These are phyloP conservation scores for Argya squamiceps DNA, from an alignment of 2,797 vertebrate genomes.

Conservation along the genomic window DNA sequence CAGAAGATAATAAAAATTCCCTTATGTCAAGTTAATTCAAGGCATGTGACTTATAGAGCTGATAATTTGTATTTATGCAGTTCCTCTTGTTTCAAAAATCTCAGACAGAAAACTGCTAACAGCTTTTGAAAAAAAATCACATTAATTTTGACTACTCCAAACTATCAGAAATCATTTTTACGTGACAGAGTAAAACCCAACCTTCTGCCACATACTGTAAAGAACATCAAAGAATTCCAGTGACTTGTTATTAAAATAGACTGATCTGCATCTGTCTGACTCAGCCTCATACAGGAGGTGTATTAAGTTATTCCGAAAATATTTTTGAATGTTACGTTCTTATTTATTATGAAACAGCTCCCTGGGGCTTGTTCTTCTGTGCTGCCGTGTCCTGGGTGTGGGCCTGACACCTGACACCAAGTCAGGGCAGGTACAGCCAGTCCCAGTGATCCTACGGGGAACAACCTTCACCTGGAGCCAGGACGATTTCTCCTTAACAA, in stretches of 20 bases:
- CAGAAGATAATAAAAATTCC: neutral
- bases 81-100: neutral
- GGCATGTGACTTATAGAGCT: neutral
- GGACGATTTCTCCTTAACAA: neutral
- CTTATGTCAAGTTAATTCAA: neutral
- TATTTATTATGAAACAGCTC: neutral
- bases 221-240: neutral
- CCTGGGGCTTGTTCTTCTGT: neutral
- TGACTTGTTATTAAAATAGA: neutral
- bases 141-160: neutral
- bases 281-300: neutral
- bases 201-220: rapidly evolving
- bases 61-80: neutral
- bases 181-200: neutral
- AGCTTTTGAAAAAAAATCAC: neutral
- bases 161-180: neutral
- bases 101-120: neutral
- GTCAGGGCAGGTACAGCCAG: neutral
- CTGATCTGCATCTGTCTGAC: neutral
- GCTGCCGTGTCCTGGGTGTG: neutral
- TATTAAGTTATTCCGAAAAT: neutral
- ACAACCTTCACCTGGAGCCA: neutral
- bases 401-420: neutral
- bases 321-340: neutral
- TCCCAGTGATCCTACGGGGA: rapidly evolving